Percentiles rank a stretch among this genome's conserved stretches.
Evolutionary conservation across 2,113 vertebrate genomes (phyloP).

Genomic region (Vidua macroura): DNA sequence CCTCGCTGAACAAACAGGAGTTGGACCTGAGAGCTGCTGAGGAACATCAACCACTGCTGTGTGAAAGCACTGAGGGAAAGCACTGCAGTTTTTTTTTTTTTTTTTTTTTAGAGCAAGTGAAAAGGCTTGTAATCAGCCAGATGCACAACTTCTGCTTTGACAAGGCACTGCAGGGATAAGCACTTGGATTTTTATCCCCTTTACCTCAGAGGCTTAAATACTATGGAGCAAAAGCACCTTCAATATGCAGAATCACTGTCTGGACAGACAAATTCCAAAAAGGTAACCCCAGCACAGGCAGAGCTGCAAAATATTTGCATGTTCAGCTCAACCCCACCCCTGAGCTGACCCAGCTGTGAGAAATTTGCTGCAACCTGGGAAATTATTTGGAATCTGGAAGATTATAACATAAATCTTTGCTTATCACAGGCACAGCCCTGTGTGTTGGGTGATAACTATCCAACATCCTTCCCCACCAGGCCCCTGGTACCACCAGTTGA

Average conservation of each 20-base stretch:
- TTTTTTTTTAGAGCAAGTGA: neutral
- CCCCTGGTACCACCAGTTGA: neutral
- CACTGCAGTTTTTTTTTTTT: too few relatives aligned
- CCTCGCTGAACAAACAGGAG: neutral
- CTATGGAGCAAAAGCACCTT: neutral
- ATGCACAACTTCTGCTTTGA: neutral
- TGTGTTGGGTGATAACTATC: neutral
- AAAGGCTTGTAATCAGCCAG: neutral
- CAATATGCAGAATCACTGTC: neutral
- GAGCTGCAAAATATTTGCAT: neutral
- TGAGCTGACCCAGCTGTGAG: neutral
- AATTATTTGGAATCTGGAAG: neutral
- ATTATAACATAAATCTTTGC: neutral
- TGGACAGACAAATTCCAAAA: neutral
- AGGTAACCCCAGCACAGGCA: neutral
- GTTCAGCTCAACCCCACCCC: neutral
- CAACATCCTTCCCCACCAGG: neutral
- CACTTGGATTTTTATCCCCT: neutral
- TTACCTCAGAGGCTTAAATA: neutral
- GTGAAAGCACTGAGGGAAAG: neutral
- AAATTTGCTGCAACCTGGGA: neutral
- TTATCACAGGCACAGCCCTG: neutral
- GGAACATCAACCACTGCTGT: neutral
- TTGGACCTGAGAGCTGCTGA: neutral
- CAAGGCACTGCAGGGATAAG: neutral